Percentiles rank a stretch among this genome's conserved stretches.
phyloP scores from a whole-genome alignment of 64 coral and sea anemone genomes.

The Montipora capricornis region DNA sequence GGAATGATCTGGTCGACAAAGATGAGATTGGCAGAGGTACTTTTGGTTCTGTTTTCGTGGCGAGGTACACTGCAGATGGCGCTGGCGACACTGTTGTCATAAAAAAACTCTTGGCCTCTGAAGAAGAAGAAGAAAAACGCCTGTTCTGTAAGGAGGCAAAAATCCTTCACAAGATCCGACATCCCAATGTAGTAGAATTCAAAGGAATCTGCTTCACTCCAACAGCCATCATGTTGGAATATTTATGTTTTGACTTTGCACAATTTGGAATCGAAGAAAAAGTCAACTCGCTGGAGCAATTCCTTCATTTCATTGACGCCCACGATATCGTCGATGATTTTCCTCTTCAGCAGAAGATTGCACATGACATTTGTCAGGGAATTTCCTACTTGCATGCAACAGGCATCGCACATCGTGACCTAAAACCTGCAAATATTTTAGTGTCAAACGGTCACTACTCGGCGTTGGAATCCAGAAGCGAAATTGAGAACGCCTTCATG shows the following conservation, averaged over 20 bases:
- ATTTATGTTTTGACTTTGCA: neutral
- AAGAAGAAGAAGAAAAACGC: neutral
- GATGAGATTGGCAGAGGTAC: neutral
- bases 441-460: constrained; percentile 36
- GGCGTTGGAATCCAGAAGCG: no score
- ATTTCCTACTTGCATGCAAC: constrained; percentile 31
- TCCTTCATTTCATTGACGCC: neutral
- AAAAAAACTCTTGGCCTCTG: neutral
- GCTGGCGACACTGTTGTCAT: neutral
- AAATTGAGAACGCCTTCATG: no score
- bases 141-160: neutral
- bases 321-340: constrained; percentile 17
- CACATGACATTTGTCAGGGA: constrained; percentile 11
- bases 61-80: neutral
- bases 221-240: neutral
- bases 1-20: neutral
- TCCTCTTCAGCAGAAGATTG: constrained; percentile 23
- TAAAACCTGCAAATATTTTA: constrained; percentile 25
- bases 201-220: neutral
- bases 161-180: neutral
- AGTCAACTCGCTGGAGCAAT: neutral
- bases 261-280: neutral
- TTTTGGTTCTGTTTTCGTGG: neutral
- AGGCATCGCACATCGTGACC: constrained; percentile 13
- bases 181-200: neutral